phyloP scores from a whole-genome alignment of 2,888 invertebrate species.

The Drosophila nr. perissopoda region DNA sequence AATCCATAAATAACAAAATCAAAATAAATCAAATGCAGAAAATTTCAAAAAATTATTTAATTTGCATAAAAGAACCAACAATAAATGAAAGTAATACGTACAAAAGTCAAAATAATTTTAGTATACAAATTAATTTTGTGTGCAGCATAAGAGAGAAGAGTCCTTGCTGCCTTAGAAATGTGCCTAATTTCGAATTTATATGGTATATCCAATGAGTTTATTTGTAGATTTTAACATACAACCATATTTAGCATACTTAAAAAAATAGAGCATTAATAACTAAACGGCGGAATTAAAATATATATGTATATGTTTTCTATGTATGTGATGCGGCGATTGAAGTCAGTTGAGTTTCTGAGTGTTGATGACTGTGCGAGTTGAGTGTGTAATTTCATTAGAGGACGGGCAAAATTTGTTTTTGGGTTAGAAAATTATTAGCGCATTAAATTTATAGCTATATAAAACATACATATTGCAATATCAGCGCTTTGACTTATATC shows the following conservation, averaged over 20 bases:
- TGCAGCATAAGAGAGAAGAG: conserved; percentile 7
- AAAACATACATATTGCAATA: conserved; percentile 64
- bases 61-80: conserved; percentile 62
- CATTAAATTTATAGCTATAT: conserved; percentile 34
- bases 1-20: not conserved
- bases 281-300: conserved; percentile 56
- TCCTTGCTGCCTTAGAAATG: conserved; percentile 28
- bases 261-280: conserved; percentile 61
- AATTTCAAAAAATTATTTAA: conserved; percentile 51
- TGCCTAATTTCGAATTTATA: conserved; percentile 24
- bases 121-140: conserved; percentile 39
- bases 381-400: conserved; percentile 66
- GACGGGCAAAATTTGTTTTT: conserved; percentile 51
- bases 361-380: conserved; percentile 24
- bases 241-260: conserved; percentile 71
- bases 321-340: conserved; percentile 21
- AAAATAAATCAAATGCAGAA: conserved; percentile 1
- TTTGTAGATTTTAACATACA: conserved; percentile 56
- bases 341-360: conserved; percentile 20
- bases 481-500: conserved; percentile 64
- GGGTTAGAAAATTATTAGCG: conserved; percentile 42
- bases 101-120: conserved; percentile 57
- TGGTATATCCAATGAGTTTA: conserved; percentile 27
- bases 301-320: conserved; percentile 7
- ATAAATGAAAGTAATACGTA: conserved; percentile 50